A percentile compares a stretch with the other conserved stretches of the same genome.
These are phyloP conservation scores for Geotrypetes seraphini DNA, from an alignment of 2,797 vertebrate species.

Conservation along the genomic window DNA sequence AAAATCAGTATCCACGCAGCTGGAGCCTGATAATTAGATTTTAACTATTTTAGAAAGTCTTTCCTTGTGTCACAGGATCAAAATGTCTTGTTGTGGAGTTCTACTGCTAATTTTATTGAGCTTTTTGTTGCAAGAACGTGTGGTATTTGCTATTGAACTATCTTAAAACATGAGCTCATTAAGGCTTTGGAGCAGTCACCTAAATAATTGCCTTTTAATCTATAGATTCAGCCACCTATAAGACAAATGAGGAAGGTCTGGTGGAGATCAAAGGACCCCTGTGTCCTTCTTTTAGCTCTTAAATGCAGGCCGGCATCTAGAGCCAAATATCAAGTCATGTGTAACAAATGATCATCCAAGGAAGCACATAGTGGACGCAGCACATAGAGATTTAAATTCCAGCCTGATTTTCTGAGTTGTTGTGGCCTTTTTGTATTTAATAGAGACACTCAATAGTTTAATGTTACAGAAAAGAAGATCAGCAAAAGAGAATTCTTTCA, in stretches of 20 bases:
- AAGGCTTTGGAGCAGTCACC: slow-evolving; percentile 39
- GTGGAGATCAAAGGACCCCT: slow-evolving; percentile 38
- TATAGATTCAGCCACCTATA: slow-evolving; percentile 47
- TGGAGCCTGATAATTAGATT: too few species aligned
- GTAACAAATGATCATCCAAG: slow-evolving; percentile 39
- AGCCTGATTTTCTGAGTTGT: too few species aligned
- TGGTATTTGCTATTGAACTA: too few species aligned
- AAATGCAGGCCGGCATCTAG: slow-evolving; percentile 21
- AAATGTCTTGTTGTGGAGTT: not conserved
- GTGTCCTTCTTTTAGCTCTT: slow-evolving; percentile 16
- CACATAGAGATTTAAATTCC: slow-evolving; percentile 55
- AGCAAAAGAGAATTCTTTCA: too few species aligned
- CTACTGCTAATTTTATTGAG: too few species aligned
- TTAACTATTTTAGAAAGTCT: too few species aligned
- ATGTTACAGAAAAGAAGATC: slow-evolving; percentile 26
- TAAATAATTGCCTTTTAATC: slow-evolving; percentile 39
- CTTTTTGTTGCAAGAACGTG: too few species aligned
- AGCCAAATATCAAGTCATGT: slow-evolving; percentile 31
- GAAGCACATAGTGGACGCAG: slow-evolving; percentile 33
- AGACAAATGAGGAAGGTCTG: slow-evolving; percentile 44
- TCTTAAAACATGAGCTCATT: not conserved
- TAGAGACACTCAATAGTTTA: slow-evolving; percentile 53
- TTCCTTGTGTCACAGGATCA: too few species aligned
- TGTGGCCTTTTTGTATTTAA: too few species aligned
- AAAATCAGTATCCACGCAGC: too few species aligned